Evolutionary conservation across 1,140 invertebrate species (phyloP), one percentile per base, ranked within the genome.

Genomic region (Gryon sp.): DNA sequence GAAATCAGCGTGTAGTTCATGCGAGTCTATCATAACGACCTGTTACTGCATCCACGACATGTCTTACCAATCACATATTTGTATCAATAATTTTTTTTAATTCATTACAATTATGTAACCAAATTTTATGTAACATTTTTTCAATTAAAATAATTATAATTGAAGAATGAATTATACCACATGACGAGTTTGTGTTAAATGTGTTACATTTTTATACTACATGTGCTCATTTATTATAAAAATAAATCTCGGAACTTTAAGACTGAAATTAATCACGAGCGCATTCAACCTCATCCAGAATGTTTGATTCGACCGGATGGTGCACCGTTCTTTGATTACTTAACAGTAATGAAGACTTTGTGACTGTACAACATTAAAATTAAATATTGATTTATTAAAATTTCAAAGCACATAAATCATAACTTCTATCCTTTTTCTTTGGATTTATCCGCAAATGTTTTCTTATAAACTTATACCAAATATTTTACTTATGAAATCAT

Each of bases 281-380:
- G 11, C 57, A 63, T 59, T 52, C 50, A 76, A 50, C 57, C 73
- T 76, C 55, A 53, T 30, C 52, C 55, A 68, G 74, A 76, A 76
- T 76, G 30, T 40, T 34, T 57, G 45, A 70, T 65, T 76, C 38
- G 38, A 76, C 74, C 74, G 74, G 74, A 76, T 70, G 74, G 53
- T 43, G 59, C 59, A 76, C 74, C 65, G 65, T 65, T 70, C 52
- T 45, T 30, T 30, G 65, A 70, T 76, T 76, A 62, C 26, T 63
- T 62, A 76, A 63, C 32, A 59, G 34, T 63, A 76, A 22, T 50
- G 32, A 45, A 36, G 14, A 55, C 4, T 2, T 9, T 20, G 11
- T 34, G 4, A n/a, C 4, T 34, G 30, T 4, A 34, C 3, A 34
- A 3, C 2, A 5, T 9, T 2, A 12, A n/a, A 34, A 9, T n/a